These are phyloP conservation scores for Pristionchus mayeri DNA, from an alignment of 2,888 invertebrate genomes.

Conservation along the genomic window DNA sequence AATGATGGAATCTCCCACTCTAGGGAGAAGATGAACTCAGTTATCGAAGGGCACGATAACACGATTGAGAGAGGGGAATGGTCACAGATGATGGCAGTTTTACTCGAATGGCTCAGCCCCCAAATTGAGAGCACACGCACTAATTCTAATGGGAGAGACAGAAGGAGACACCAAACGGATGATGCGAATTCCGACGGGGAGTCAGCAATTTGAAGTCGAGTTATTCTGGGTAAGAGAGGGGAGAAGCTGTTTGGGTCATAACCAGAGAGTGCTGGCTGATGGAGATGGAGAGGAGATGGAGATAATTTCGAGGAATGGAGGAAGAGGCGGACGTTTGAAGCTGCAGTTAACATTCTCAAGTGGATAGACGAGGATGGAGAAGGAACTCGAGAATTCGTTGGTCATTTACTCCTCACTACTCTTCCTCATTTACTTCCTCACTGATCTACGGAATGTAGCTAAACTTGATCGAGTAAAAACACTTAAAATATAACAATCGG, in stretches of 20 bases:
- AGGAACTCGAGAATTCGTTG: constrained; percentile 34
- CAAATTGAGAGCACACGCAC: neutral
- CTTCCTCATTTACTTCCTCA: too few relatives aligned
- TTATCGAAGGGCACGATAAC: neutral
- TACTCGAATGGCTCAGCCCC: neutral
- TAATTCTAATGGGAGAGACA: neutral
- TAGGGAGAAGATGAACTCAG: too few relatives aligned
- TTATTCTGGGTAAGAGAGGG: neutral
- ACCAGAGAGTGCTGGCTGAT: neutral
- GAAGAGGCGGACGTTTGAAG: neutral
- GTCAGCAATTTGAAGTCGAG: neutral
- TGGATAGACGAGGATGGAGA: neutral
- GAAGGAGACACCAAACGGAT: neutral
- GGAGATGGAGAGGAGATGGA: neutral
- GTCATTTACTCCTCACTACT: neutral
- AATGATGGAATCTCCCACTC: neutral
- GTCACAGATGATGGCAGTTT: neutral
- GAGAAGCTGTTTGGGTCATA: neutral
- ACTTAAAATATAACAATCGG: too few relatives aligned
- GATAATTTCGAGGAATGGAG: neutral
- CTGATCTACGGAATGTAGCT: neutral
- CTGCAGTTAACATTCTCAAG: neutral
- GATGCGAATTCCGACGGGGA: neutral
- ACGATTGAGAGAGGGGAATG: neutral
- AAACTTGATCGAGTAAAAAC: too few relatives aligned